A percentile compares a stretch with the other conserved stretches of the same genome.
phyloP scores from a whole-genome alignment of 2,113 vertebrate genomes.

The Halichoerus grypus region DNA sequence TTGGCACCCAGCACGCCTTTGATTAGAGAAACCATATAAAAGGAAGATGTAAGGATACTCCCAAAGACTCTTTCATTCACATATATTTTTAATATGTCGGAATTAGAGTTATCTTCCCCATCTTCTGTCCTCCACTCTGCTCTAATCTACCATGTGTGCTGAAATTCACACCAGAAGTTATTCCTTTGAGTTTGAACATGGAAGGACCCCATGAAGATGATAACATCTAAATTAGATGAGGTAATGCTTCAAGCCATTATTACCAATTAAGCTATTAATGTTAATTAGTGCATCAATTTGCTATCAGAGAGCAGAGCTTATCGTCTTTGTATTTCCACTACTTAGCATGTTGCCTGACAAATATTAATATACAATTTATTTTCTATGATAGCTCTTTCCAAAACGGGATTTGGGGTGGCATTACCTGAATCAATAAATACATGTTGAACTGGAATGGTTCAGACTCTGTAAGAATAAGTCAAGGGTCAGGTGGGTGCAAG shows the following conservation, averaged over 20 bases:
- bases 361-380: slow-evolving; percentile 64
- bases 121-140: neutral
- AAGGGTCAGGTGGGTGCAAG: neutral
- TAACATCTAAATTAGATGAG: slow-evolving; percentile 56
- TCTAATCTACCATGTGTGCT: neutral
- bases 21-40: neutral
- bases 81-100: neutral
- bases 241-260: slow-evolving; percentile 64
- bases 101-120: neutral
- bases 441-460: neutral
- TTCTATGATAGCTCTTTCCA: slow-evolving; percentile 11
- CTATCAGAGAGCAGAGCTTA: slow-evolving; percentile 54
- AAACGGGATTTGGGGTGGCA: neutral
- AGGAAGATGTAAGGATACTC: neutral
- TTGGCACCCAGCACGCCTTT: neutral
- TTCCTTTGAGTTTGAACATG: neutral
- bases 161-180: neutral
- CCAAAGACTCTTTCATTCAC: neutral
- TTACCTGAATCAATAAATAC: neutral
- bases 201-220: slow-evolving; percentile 1
- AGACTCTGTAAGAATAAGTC: neutral
- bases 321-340: slow-evolving; percentile 65
- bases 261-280: slow-evolving; percentile 74
- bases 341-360: slow-evolving; percentile 70
- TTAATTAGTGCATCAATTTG: slow-evolving; percentile 71